Conservation (phyloP, 2,113 vertebrate genomes). For the Vidua chalybeata region DNA sequence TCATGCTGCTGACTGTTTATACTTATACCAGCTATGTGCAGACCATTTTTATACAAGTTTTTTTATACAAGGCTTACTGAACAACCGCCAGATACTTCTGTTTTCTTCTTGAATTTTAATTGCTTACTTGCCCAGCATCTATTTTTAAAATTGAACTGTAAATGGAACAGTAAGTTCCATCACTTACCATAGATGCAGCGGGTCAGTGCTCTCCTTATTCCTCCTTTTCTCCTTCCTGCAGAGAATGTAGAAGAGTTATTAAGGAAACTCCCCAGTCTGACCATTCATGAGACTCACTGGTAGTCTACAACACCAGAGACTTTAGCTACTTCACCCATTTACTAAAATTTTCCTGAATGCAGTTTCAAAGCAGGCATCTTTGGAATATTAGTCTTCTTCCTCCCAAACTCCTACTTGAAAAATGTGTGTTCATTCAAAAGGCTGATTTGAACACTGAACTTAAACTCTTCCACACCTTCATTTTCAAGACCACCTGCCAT, state of each 20-base stretch:
- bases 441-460: not conserved
- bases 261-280: not conserved
- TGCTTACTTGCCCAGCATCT: conserved; percentile 54
- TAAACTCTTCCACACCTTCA: not conserved
- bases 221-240: not conserved
- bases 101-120: conserved; percentile 69
- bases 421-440: not conserved
- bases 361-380: not conserved
- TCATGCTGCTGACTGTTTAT: conserved; percentile 51
- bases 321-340: not conserved
- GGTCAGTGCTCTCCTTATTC: not conserved
- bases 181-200: not conserved
- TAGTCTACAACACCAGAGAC: not conserved
- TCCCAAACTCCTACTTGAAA: not conserved
- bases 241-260: not conserved
- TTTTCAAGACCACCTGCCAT: not conserved
- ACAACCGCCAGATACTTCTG: conserved; percentile 59
- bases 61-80: conserved; percentile 13
- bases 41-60: conserved; percentile 58
- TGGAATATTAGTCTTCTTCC: not conserved
- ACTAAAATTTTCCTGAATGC: not conserved
- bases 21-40: conserved; percentile 48
- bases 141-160: conserved; percentile 61
- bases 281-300: not conserved
- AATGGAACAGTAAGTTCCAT: conserved; percentile 46